Evolutionary conservation across 2,797 vertebrate genomes (phyloP), one percentile per base, ranked within the genome.

Genomic region (Calcarius lapponicus): DNA sequence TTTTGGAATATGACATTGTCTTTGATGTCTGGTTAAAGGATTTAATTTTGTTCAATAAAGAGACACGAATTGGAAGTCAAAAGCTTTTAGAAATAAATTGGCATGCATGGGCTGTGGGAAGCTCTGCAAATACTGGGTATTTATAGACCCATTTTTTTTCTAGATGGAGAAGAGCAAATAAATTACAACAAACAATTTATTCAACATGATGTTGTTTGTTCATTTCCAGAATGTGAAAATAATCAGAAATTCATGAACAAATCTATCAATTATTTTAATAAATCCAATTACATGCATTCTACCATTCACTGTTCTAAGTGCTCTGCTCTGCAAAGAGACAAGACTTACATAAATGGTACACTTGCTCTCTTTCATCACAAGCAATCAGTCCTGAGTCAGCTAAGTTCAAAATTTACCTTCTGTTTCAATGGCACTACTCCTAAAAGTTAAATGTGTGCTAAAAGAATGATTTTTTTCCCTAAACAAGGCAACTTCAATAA

Each of bases 71-170:
- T 76, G 65, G 53, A 94, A 87, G 26, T 72, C 2, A 18, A 62
- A 75, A 86, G 51, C 61, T 90, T 88, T 95, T 71, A 83, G 53
- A 86, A 95, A 74, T 40, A 95, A 92, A 94, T 64, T 90, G 48
- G 53, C 73, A 93, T 94, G 94, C 83, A 72, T 3, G 53, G 62
- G 67, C 54, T 57, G 43, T 50, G 34, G 45, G 53, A 85, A 88
- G 54, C 74, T 86, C 61, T 84, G 66, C 57, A 94, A 95, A 80
- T 45, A 42, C 32, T 47, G 22, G 7, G 8, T 67, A 79, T 92
- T 94, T 92, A 83, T 43, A 62, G 54, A 65, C 19, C 1, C 13
- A 2, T 38, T 81, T 84, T 81, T 86, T 81, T 79, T 12, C 54
- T 84, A 93, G 60, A 73, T 40, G 9, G 21, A 90, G 11, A 75